These are phyloP conservation scores for Orthosia cruda DNA, from an alignment of 2,888 invertebrate genomes.

Conservation along the genomic window DNA sequence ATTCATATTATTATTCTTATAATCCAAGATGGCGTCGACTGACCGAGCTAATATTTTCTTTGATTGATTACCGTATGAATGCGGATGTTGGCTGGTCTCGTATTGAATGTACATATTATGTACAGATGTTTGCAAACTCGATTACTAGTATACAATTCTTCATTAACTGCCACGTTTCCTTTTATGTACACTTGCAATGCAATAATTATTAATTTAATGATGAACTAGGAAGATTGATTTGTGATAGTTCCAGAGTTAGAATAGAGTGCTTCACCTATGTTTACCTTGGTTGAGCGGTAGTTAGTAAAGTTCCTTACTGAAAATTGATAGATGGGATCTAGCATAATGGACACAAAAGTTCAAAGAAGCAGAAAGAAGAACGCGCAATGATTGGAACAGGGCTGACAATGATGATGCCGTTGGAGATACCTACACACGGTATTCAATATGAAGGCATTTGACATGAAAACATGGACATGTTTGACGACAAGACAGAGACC, in stretches of 20 bases:
- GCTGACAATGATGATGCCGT: background rate
- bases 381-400: background rate
- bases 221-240: conserved; percentile 16
- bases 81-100: conserved; percentile 49
- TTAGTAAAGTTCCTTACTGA: no score
- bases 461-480: background rate
- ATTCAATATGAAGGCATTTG: background rate
- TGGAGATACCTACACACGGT: background rate
- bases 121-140: conserved; percentile 47
- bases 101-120: conserved; percentile 33
- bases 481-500: background rate
- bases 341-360: background rate
- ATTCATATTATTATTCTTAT: background rate
- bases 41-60: conserved; percentile 53
- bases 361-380: background rate
- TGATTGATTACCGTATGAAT: conserved; percentile 58
- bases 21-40: conserved; percentile 36
- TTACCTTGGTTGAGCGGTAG: no score
- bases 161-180: conserved; percentile 60
- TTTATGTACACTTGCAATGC: conserved; percentile 45
- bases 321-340: background rate
- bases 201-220: conserved; percentile 32
- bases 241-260: background rate
- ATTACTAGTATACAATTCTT: conserved; percentile 50
- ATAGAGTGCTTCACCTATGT: background rate